A percentile compares a stretch with the other conserved stretches of the same genome.
Evolutionary conservation across 2,888 invertebrate species (phyloP).

Genomic region (Drosophila anceps): DNA sequence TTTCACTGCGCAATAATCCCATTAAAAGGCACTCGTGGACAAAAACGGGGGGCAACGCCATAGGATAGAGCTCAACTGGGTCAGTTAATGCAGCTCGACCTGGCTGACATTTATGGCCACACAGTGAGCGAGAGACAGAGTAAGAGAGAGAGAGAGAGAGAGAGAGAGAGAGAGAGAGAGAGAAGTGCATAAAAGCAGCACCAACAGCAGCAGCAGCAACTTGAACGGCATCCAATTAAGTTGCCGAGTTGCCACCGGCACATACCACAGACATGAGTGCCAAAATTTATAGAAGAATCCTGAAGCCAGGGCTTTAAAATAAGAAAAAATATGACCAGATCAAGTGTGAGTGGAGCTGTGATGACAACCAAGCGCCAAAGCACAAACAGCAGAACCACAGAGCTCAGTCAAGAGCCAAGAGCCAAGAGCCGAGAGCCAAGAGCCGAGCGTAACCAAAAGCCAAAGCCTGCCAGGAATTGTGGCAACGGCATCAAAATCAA

Average conservation of each 20-base stretch:
- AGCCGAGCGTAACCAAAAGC: slow-evolving; percentile 55
- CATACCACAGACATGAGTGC: slow-evolving; percentile 30
- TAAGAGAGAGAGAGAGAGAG: slow-evolving; percentile 2
- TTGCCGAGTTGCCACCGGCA: slow-evolving; percentile 32
- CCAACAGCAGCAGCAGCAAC: slow-evolving; percentile 15
- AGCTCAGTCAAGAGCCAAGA: neutral
- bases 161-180: neutral
- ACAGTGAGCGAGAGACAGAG: neutral
- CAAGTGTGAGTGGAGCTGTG: slow-evolving; percentile 36
- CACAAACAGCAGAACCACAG: slow-evolving; percentile 10
- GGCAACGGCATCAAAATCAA: slow-evolving; percentile 72
- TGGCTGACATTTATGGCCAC: slow-evolving; percentile 69
- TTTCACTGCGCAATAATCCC: slow-evolving; percentile 82
- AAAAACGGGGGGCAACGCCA: neutral
- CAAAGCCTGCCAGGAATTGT: slow-evolving; percentile 65
- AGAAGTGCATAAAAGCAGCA: neutral
- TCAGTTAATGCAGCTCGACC: slow-evolving; percentile 73
- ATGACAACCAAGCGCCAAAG: slow-evolving; percentile 35
- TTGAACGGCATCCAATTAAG: slow-evolving; percentile 54
- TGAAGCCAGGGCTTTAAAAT: slow-evolving; percentile 47
- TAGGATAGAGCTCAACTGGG: slow-evolving; percentile 63
- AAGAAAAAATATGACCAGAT: slow-evolving; percentile 49
- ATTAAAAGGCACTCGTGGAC: slow-evolving; percentile 64
- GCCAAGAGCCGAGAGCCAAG: slow-evolving; percentile 5
- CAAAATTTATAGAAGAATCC: slow-evolving; percentile 48